Evolutionary conservation across 64 coral and sea anemone species (phyloP).

Genomic region (Dendronephthya gigantea): DNA sequence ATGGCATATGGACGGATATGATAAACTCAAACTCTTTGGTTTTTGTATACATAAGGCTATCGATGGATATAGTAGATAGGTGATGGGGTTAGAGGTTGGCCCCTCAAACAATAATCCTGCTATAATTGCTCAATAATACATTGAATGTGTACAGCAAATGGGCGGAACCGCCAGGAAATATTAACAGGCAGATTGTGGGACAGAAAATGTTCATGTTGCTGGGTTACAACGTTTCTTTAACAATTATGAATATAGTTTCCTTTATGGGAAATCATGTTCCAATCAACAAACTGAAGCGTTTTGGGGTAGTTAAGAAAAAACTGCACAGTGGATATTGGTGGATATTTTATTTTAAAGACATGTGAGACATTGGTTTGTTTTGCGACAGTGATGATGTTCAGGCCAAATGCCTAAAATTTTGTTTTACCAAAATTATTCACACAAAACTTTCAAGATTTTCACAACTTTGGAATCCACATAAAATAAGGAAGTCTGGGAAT

Average conservation of each 20-base stretch:
- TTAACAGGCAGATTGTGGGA: not conserved
- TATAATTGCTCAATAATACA: not conserved
- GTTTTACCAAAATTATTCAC: not conserved
- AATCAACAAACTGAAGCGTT: constrained; percentile 46
- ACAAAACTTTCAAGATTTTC: not conserved
- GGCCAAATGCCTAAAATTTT: not conserved
- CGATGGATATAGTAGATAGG: not conserved
- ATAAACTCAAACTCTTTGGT: not conserved
- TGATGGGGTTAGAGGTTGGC: not conserved
- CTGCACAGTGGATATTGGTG: constrained; percentile 44
- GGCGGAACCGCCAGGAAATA: not conserved
- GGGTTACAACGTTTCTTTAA: not conserved
- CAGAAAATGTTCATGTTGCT: not conserved
- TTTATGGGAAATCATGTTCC: not conserved
- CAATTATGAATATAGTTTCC: not conserved
- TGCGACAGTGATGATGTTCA: not conserved
- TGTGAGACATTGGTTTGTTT: constrained; percentile 17
- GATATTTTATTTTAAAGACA: constrained; percentile 37
- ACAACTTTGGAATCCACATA: not conserved
- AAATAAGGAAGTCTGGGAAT: not conserved
- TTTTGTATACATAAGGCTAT: not conserved
- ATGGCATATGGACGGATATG: not conserved
- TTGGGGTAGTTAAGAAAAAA: constrained; percentile 25
- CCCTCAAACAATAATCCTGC: not conserved
- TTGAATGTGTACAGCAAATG: not conserved